Base-by-base conservation (phyloP, 1,140 invertebrate genomes). In the Achroia grisella region DNA sequence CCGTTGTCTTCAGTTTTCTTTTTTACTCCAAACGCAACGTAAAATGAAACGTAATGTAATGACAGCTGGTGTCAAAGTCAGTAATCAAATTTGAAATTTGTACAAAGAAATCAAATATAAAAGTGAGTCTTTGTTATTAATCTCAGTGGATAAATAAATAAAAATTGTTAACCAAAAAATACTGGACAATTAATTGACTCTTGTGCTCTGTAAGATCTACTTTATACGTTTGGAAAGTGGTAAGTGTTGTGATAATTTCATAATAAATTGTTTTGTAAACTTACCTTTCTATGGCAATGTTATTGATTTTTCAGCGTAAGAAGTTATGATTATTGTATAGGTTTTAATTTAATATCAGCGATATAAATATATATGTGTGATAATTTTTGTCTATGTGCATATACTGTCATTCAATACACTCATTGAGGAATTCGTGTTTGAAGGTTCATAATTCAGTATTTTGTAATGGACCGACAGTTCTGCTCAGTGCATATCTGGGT, bases 251-350 rank as follows among this genome's bases (percentile, higher is more conserved):
- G 10, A 14, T 6, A 15, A 15, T 13, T 8, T n/a, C 15, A 9
- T 36, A 15, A 36, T 36, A 14, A 12, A 8, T 36, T 15, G 34
- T 36, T 36, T 13, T 15, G 12, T 14, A 4, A 14, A 36, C 14
- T 12, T 36, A 15, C 11, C 34, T 36, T 6, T 11, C 34, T 13
- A 10, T 0, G 5, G 43, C 35, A 56, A 40, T 64, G 63, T 70
- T 73, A 73, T 73, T 70, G 70, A 73, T 73, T 73, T 73, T 70
- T 73, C 61, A 59, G 62, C 37, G 44, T 43, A 45, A 42, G 49
- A 36, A 36, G 34, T 15, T 11, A 10, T 13, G 11, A 36, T 12
- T 36, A 36, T 3, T 15, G 14, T 36, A 14, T 8, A 2, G 17
- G 2, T 23, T 23, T 6, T 23, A 23, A 23, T 23, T 23, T 23